These are phyloP conservation scores for Melopsittacus undulatus DNA, from an alignment of 2,797 vertebrate genomes.

Conservation along the genomic window DNA sequence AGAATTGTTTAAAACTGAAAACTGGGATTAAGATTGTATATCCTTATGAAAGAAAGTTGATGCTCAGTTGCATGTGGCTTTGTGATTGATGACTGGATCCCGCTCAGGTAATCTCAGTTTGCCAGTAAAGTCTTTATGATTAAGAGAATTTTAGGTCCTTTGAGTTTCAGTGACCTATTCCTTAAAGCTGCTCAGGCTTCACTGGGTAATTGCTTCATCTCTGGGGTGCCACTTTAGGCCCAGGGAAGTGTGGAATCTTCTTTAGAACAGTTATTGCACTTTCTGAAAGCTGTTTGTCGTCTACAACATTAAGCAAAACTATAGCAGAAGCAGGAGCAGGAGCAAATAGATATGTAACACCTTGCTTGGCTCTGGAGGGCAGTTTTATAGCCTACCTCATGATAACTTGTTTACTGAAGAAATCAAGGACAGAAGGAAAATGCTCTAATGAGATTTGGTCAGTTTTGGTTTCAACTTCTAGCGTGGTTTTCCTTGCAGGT, in stretches of 20 bases:
- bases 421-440: background rate
- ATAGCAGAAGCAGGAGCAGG: background rate
- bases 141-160: conserved; percentile 9
- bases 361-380: background rate
- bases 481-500: background rate
- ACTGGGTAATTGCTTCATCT: background rate
- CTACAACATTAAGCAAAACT: background rate
- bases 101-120: conserved; percentile 8
- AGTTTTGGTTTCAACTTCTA: conserved; percentile 12
- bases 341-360: background rate
- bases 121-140: background rate
- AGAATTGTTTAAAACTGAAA: conserved; percentile 11
- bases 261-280: background rate
- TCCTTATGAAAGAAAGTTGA: background rate
- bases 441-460: background rate
- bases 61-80: background rate
- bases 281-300: background rate
- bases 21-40: conserved; percentile 21
- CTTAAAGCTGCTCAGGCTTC: background rate
- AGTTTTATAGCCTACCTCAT: background rate
- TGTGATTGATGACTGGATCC: conserved; percentile 6
- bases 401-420: background rate
- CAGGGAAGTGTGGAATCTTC: background rate
- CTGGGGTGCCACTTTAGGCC: background rate
- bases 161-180: background rate